phyloP scores from a whole-genome alignment of 2,113 vertebrate species.

The Brachirus orientalis region DNA sequence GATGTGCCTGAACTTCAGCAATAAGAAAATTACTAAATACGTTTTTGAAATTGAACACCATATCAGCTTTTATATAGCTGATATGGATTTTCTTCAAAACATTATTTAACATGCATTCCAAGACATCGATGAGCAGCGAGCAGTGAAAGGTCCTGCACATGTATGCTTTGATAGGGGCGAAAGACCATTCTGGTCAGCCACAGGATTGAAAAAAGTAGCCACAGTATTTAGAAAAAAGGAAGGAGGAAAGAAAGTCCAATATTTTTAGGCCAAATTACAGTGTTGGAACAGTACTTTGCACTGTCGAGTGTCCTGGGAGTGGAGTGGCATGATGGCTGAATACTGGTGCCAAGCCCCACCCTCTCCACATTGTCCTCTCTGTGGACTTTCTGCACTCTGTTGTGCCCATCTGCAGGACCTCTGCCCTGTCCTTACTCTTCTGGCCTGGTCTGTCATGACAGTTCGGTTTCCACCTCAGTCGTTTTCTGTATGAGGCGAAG shows the following conservation, averaged over 20 bases:
- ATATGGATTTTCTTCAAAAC: neutral
- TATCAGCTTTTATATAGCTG: too few species aligned
- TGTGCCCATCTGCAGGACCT: constrained; percentile 64
- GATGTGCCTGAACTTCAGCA: constrained; percentile 54
- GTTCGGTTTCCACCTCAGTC: constrained; percentile 42
- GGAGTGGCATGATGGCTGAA: constrained; percentile 84
- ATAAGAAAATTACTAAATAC: constrained; percentile 10
- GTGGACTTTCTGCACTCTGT: constrained; percentile 73
- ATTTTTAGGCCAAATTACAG: constrained; percentile 89
- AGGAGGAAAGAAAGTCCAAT: constrained; percentile 85
- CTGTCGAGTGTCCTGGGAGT: constrained; percentile 81
- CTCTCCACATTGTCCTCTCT: constrained; percentile 76
- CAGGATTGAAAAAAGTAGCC: constrained; percentile 79
- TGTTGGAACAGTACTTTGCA: constrained; percentile 84
- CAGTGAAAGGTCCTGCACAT: constrained; percentile 77
- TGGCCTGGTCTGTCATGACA: constrained; percentile 30
- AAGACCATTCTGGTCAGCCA: constrained; percentile 82
- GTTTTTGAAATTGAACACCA: constrained; percentile 30
- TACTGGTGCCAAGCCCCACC: constrained; percentile 81
- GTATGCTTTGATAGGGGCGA: constrained; percentile 80
- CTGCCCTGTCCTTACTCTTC: constrained; percentile 58
- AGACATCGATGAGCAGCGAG: constrained; percentile 66
- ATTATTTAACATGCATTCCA: constrained; percentile 47
- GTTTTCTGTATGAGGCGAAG: constrained; percentile 52
- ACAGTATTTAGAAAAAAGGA: constrained; percentile 82